A percentile compares a stretch with the other conserved stretches of the same genome.
Conservation (phyloP, 1,140 invertebrate genomes). For the Cydia fagiglandana region DNA sequence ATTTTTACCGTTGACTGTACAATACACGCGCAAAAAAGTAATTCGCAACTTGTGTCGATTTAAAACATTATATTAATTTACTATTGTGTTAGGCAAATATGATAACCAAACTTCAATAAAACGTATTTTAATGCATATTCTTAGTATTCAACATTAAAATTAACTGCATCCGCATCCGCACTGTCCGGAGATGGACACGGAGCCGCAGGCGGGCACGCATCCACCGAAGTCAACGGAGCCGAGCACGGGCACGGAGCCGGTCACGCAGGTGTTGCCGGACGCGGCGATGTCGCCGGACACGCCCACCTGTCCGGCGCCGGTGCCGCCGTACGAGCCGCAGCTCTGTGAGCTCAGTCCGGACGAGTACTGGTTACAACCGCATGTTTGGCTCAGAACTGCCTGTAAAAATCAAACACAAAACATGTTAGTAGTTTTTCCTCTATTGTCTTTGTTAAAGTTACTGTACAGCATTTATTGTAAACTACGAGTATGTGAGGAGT, state of each 20-base stretch:
- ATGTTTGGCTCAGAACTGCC: not conserved
- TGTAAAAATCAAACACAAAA: not conserved
- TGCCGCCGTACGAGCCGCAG: not conserved
- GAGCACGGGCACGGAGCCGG: conserved; percentile 1
- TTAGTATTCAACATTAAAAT: not conserved
- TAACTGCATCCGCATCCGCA: conserved; percentile 9
- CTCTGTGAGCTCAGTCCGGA: not conserved
- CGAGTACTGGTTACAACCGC: not conserved
- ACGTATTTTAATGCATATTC: too few species aligned
- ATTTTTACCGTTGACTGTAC: too few species aligned
- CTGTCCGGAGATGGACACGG: not conserved
- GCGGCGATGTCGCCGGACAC: conserved; percentile 1
- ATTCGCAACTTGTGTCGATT: too few species aligned
- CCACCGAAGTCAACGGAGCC: not conserved
- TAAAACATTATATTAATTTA: too few species aligned
- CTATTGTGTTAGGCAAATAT: too few species aligned
- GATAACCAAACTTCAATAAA: too few species aligned
- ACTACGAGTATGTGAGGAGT: too few species aligned
- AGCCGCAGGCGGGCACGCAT: not conserved
- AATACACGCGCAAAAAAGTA: too few species aligned
- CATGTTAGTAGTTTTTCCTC: not conserved
- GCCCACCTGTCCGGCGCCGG: not conserved
- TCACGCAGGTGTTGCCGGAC: not conserved
- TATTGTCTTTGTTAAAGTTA: too few species aligned
- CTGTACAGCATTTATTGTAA: too few species aligned